Conservation (phyloP, 2,797 vertebrate genomes). For the Nyctibius grandis region DNA sequence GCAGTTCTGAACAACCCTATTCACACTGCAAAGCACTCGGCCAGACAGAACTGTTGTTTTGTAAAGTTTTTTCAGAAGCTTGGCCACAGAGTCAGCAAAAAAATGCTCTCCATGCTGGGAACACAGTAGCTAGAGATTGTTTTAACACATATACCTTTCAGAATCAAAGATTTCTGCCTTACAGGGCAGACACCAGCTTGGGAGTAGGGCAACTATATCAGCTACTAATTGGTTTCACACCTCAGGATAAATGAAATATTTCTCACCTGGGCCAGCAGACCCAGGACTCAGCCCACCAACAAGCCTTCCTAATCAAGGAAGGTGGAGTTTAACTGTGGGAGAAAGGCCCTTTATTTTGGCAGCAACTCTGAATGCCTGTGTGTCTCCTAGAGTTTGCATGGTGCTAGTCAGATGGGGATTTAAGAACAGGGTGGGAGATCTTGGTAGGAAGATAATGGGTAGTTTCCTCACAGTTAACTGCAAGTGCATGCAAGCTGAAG, state of each 20-base stretch:
- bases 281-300: neutral
- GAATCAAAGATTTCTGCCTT: neutral
- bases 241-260: neutral
- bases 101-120: neutral
- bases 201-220: neutral
- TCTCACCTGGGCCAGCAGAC: neutral
- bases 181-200: neutral
- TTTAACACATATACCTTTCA: neutral
- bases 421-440: neutral
- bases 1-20: neutral
- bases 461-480: neutral
- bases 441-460: neutral
- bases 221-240: neutral
- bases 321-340: neutral
- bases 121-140: neutral
- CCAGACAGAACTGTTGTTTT: neutral
- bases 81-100: neutral
- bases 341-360: neutral
- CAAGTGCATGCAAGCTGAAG: neutral
- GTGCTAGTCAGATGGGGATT: neutral
- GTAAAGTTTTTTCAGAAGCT: neutral
- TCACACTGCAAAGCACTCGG: neutral
- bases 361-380: neutral
- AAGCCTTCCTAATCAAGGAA: neutral
- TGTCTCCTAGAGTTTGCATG: neutral